Evolutionary conservation across 2,113 vertebrate genomes (phyloP), one percentile per base, ranked within the genome.

Genomic region (Gnathonemus longibarbis): DNA sequence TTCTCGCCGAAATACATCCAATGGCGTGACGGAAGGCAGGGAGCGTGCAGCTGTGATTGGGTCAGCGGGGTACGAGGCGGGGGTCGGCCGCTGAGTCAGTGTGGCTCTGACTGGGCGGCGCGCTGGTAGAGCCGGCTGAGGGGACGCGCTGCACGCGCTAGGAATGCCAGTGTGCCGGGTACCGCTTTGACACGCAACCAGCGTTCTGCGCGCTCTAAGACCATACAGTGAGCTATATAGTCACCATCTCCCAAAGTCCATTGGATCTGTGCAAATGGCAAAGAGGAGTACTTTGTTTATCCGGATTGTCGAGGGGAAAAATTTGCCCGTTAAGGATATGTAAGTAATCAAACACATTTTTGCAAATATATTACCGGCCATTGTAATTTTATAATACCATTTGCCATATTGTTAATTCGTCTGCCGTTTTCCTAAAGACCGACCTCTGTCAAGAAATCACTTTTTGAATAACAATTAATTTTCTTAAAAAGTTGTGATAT

Each of bases 261-360:
- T 62, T 50, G 90, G 49, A 84, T 90, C 56, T 58, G 50, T 84
- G 48, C 66, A 90, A 39, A 96, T 96, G 96, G 95, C 96, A 87
- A 95, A 94, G 92, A 93, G 95, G 83, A 95, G 95, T 84, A 95
- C 94, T 4, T 92, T 97, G 87, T 94, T 94, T 91, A 96, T 97
- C 90, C 95, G 96, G 90, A 96, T 97, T 91, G 94, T 96, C 89
- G 96, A 97, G 90, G 96, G 96, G 58, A 96, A 92, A 92, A 96
- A 96, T 91, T 93, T 97, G 89, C 96, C 96, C 0, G 96, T 95
- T 88, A 97, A 96, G 93, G 96, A 97, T 92, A 96, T 97, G 96
- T 97, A 93, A 96, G 74, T 80, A 80, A 42, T 80, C 15, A 80
- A 42, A 17, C 15, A 80, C 31, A 27, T 86, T 53, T 52, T n/a